These are phyloP conservation scores for Vultur gryphus DNA, from an alignment of 2,797 vertebrate species.

Conservation along the genomic window DNA sequence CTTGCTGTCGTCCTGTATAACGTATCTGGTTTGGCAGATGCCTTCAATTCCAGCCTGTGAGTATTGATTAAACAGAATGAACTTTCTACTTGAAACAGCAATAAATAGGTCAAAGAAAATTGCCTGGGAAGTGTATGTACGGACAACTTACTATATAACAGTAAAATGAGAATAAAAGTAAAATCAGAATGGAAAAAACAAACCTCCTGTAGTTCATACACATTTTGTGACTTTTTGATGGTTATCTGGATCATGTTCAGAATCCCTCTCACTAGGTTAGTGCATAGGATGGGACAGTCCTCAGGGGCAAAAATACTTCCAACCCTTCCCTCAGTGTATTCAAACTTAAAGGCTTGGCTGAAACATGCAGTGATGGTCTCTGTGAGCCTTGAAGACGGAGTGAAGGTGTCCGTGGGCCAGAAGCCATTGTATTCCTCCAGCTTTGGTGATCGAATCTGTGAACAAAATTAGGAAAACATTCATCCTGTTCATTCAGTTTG, in stretches of 20 bases:
- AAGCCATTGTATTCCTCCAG: conserved; percentile 84
- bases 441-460: conserved; percentile 77
- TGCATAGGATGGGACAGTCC: conserved; percentile 73
- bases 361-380: conserved; percentile 74
- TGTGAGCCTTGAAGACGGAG: conserved; percentile 67
- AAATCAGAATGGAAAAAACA: not conserved
- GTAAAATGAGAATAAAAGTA: not conserved
- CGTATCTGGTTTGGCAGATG: conserved; percentile 81
- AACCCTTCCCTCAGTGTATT: conserved; percentile 78
- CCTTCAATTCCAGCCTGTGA: conserved; percentile 82
- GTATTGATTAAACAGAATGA: not conserved
- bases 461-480: not conserved
- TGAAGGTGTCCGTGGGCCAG: conserved; percentile 67
- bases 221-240: conserved; percentile 80
- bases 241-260: conserved; percentile 78
- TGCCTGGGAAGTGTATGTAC: not conserved
- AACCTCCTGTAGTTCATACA: conserved; percentile 74
- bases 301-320: conserved; percentile 71
- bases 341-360: conserved; percentile 81
- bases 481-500: not conserved
- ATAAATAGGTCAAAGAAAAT: not conserved
- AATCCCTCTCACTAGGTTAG: conserved; percentile 84
- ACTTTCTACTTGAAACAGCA: not conserved
- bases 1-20: conserved; percentile 68
- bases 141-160: not conserved